Evolutionary conservation across 2,797 vertebrate species (phyloP), one percentile per base, ranked within the genome.

Genomic region (Zalophus californianus): DNA sequence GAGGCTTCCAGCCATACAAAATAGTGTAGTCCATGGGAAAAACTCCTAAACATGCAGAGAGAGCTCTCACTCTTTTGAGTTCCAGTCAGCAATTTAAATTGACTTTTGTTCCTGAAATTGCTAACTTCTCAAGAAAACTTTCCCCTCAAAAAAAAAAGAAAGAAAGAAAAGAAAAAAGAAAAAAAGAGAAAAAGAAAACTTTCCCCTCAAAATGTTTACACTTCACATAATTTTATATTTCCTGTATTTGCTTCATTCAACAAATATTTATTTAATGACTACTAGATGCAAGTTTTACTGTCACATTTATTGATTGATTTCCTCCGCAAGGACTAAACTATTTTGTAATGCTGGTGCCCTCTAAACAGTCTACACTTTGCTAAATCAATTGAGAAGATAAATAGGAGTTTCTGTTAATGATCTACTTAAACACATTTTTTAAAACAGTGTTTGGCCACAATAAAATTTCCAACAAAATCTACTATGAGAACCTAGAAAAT

Each of bases 201-300:
- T 68, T 60, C 58, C 38, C 68, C 60, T 14, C 50, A 92, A 75
- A 64, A 23, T 25, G 64, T 78, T 90, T 66, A 58, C 5, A 41
- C 12, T 73, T 90, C 27, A 75, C 12, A 48, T 91, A 44, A 83
- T 73, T 68, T 91, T 82, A 54, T 21, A 72, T 73, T 38, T 90
- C 73, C 44, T 90, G 14, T 35, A 85, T 85, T 73, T 90, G 80
- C 38, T 44, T 79, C 44, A 56, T 80, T 90, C 80, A 64, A 38
- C 64, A 86, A 96, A 72, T 64, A 90, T 73, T 84, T 68, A 92
- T 75, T 86, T 50, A 90, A 32, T 62, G 35, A 38, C 50, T 38
- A 64, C 14, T 32, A 35, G 44, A 6, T 64, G 1, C 66, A 88
- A 68, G 25, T 41, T 79, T 95, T 86, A 86, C 32, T 86, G 62